These are phyloP conservation scores for Scartelaos histophorus DNA, from an alignment of 2,113 vertebrate genomes.

Conservation along the genomic window DNA sequence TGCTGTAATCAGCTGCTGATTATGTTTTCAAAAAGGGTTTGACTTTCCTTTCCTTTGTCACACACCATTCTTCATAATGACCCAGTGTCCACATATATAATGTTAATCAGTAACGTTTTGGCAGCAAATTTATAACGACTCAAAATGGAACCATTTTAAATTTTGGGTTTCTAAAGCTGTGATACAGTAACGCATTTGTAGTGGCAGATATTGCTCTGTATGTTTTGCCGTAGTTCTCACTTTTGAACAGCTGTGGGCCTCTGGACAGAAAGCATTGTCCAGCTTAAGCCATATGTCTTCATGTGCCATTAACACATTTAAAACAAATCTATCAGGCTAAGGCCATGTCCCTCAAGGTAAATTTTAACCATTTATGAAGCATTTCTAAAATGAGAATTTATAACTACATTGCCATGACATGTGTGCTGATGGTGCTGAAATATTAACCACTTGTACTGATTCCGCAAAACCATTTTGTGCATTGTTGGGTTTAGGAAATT, in stretches of 20 bases:
- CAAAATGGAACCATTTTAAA: constrained; percentile 43
- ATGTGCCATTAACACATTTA: constrained; percentile 52
- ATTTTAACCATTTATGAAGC: constrained; percentile 20
- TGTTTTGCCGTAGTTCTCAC: constrained; percentile 23
- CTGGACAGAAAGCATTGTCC: constrained; percentile 19
- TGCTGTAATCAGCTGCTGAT: constrained; percentile 21
- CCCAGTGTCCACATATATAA: constrained; percentile 3
- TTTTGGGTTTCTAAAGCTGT: constrained; percentile 24
- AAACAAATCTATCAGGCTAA: neutral
- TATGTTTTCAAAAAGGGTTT: neutral
- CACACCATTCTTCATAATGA: too few relatives aligned
- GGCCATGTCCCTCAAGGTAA: constrained; percentile 9
- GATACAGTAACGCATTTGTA: constrained; percentile 17
- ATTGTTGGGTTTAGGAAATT: constrained; percentile 31
- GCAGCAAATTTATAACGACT: neutral
- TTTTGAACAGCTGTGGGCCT: constrained; percentile 50
- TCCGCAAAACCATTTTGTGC: constrained; percentile 37
- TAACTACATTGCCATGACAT: neutral
- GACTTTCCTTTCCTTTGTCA: neutral
- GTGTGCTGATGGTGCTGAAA: constrained; percentile 33
- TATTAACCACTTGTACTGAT: constrained; percentile 61
- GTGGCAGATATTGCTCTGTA: constrained; percentile 31
- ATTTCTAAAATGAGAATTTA: constrained; percentile 35
- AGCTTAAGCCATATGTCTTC: constrained; percentile 31
- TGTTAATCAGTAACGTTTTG: constrained; percentile 32